Conservation (phyloP, 1,140 invertebrate genomes). For the Cardiocondyla obscurior region DNA sequence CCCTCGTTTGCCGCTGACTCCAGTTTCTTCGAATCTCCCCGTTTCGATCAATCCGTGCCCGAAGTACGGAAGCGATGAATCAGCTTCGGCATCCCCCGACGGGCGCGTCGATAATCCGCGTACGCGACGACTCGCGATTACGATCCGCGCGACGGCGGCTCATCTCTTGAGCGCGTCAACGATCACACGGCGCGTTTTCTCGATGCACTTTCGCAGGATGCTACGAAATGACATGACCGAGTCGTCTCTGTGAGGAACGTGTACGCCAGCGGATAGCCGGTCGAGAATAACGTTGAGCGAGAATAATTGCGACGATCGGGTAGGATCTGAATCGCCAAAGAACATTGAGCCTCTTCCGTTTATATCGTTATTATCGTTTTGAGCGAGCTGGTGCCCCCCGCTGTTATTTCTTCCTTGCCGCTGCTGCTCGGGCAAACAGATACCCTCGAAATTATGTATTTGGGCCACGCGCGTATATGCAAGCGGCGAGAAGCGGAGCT, state of each 20-base stretch:
- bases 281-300: slow-evolving; percentile 19
- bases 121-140: not conserved
- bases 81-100: slow-evolving; percentile 12
- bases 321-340: not conserved
- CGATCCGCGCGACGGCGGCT: slow-evolving; percentile 7
- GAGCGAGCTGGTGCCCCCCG: not conserved
- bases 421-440: not conserved
- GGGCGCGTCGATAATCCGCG: not conserved
- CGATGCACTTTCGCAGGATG: slow-evolving; percentile 73
- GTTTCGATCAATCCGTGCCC: slow-evolving; percentile 13
- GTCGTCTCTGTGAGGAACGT: not conserved
- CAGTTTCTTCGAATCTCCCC: not conserved
- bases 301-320: not conserved
- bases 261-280: not conserved
- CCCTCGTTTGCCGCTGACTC: slow-evolving; percentile 4
- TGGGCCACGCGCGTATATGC: not conserved
- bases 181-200: slow-evolving; percentile 72
- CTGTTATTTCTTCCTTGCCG: not conserved
- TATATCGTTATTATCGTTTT: not conserved
- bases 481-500: not conserved
- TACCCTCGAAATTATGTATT: slow-evolving; percentile 17
- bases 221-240: slow-evolving; percentile 72
- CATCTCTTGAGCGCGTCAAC: slow-evolving; percentile 69
- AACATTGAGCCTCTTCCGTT: slow-evolving; percentile 24
- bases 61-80: not conserved